Evolutionary conservation across 2,888 invertebrate genomes (phyloP), one percentile per base, ranked within the genome.

Genomic region (Chelonus formosanus): DNA sequence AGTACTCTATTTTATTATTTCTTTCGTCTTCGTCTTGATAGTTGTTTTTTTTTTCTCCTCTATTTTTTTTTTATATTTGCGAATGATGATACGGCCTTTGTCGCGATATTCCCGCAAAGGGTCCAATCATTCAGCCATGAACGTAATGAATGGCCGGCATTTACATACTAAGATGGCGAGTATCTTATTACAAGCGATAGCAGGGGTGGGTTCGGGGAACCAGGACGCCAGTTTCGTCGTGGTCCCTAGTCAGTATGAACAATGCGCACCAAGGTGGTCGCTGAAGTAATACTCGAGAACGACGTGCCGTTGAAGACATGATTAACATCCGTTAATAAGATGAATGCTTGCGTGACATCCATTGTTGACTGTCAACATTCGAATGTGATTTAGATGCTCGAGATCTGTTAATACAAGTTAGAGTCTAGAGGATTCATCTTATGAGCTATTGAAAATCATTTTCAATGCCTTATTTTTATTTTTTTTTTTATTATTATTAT

Each of bases 261-360:
- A 84, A 84, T 84, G 82, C 78, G 73, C 75, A 70, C 78, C 79
- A 74, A 76, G 84, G 84, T 84, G 83, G 84, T 84, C 84, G 81
- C 74, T 70, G 55, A 73, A 77, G 77, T 80, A 80, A 82, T 79
- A 77, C 78, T 73, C 70, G 45, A 36, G 75, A 73, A 78, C 78
- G 79, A 80, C 81, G 81, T 79, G 82, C 78, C 78, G 81, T 77
- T 81, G 83, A 83, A 82, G 84, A 83, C 84, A 80, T 78, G 83
- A 83, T 84, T 83, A 83, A 84, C 83, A 84, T 84, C 83, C 81
- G 81, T 81, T 84, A 83, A 83, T 83, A 84, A 84, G 82, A 83
- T 81, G 80, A 80, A 83, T 81, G 80, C 76, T 79, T 76, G 73
- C 75, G 73, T 80, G 81, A 81, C 79, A 78, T 74, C 75, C 78